phyloP scores from a whole-genome alignment of 64 coral and sea anemone genomes.

The Acropora tenuis region DNA sequence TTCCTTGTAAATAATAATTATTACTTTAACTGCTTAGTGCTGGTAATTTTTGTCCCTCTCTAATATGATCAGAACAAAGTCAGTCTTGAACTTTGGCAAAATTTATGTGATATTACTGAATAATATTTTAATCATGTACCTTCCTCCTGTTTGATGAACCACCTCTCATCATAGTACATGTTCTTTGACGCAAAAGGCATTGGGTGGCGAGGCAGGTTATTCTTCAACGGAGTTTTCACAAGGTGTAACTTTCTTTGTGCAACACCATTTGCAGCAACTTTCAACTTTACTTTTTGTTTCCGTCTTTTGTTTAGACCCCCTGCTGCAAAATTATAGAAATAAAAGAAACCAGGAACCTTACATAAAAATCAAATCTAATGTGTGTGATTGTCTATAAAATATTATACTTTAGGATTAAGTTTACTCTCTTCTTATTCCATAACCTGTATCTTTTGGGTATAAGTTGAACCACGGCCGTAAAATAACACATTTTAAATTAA shows the following conservation, averaged over 20 bases:
- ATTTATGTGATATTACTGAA: background rate
- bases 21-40: no score
- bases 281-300: slow-evolving; percentile 60
- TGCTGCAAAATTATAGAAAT: background rate
- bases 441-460: no score
- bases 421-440: no score
- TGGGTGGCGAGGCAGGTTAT: slow-evolving; percentile 93
- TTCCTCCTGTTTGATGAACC: slow-evolving; percentile 97
- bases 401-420: no score
- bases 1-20: no score
- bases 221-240: slow-evolving; percentile 59
- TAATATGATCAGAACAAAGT: no score
- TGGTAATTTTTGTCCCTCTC: no score
- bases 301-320: slow-evolving; percentile 14
- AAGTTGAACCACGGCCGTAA: no score
- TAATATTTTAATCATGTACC: slow-evolving; percentile 36
- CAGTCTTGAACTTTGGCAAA: no score
- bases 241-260: slow-evolving; percentile 86
- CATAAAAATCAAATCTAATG: background rate
- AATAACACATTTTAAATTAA: no score
- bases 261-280: slow-evolving; percentile 87
- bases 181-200: slow-evolving; percentile 98
- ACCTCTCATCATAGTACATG: slow-evolving; percentile 99
- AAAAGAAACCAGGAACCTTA: background rate
- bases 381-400: no score